Evolutionary conservation across 2,888 invertebrate genomes (phyloP), one percentile per base, ranked within the genome.

Genomic region (Stegana nigrithorax): DNA sequence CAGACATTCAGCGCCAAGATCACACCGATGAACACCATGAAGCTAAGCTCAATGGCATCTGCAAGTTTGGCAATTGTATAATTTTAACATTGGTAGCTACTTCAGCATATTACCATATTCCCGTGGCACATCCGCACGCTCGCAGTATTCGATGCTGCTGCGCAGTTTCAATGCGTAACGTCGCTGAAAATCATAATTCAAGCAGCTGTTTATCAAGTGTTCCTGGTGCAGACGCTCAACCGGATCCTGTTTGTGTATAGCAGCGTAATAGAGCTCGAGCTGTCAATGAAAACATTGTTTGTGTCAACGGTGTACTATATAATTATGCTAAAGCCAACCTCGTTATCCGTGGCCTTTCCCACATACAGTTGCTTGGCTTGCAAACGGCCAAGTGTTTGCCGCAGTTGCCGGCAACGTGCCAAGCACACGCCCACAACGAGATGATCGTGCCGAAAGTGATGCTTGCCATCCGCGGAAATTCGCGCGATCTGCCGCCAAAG

Each of bases 141-240:
- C 81, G 62, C 83, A 84, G 51, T 84, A 83, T 62, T 83, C 80
- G 36, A 83, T 73, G 59, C 60, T 77, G 45, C 78, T 78, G 32
- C 75, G 75, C 8, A 83, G 62, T 10, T 66, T 60, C 47, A 73
- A 67, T 12, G 68, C 64, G 17, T 73, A 69, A 1, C 67, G 66
- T 7, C 71, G 65, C 3, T 69, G 51, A 25, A 78, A 77, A 14
- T 73, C 70, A 23, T 67, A 66, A 63, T 83, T 83, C 0, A 84
- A 59, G 27, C 83, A 84, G 50, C 67, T 73, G 17, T 79, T 81
- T 17, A 82, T 69, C n/a, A 73, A 6, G 25, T 68, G 71, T 14
- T 81, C 68, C 56, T 81, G 72, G 19, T 64, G 69, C 5, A 70
- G 50, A 5, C 80, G 74, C 10, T 78, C 71, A 53, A 78, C 73